Conservation (phyloP, 2,888 invertebrate genomes). For the Cosmia pyralina region DNA sequence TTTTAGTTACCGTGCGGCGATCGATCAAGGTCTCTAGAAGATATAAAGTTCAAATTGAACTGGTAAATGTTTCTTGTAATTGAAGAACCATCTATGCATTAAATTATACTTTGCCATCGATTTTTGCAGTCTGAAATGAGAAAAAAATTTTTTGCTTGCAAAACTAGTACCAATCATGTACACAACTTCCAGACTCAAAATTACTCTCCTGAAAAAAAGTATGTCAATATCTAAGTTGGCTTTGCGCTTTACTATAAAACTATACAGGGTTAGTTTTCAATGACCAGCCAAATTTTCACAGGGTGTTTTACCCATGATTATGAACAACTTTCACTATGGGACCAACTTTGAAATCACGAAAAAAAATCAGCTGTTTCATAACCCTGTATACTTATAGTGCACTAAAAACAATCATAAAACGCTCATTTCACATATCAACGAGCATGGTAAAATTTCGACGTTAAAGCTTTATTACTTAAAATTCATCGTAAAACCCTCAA, state of each 20-base stretch:
- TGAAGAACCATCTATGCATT: background rate
- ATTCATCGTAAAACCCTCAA: background rate
- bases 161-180: no score
- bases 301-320: no score
- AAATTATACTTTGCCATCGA: no score
- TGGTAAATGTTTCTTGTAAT: background rate
- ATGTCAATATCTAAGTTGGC: background rate
- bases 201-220: no score
- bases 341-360: no score
- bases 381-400: no score
- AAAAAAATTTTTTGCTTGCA: no score
- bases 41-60: constrained; percentile 24
- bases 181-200: background rate
- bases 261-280: no score
- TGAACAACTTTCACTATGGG: no score
- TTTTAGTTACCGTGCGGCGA: constrained; percentile 19
- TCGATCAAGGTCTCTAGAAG: constrained; percentile 15
- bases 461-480: background rate
- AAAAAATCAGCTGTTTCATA: no score
- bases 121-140: no score
- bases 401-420: background rate
- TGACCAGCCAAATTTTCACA: no score
- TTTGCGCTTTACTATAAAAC: background rate
- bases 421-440: background rate
- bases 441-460: background rate